phyloP scores from a whole-genome alignment of 2,113 vertebrate species.

The rabbit (Oryctolagus cuniculus) region DNA sequence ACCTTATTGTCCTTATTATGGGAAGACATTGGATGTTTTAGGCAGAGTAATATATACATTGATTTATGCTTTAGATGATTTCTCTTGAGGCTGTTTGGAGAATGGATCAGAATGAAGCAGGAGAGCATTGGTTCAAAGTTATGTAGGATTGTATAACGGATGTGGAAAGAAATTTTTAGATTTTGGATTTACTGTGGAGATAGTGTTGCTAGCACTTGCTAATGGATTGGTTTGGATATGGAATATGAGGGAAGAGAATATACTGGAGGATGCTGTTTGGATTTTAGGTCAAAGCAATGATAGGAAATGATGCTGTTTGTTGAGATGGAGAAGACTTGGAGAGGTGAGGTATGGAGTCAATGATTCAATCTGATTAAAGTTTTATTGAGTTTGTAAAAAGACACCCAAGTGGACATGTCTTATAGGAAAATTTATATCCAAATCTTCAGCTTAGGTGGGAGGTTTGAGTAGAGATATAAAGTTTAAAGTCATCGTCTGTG shows the following conservation, averaged over 20 bases:
- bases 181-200: not conserved
- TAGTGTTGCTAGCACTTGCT: not conserved
- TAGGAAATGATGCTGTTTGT: not conserved
- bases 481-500: not conserved
- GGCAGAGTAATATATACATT: not conserved
- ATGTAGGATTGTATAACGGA: not conserved
- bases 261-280: not conserved
- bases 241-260: too few species aligned
- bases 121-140: not conserved
- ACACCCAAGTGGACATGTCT: not conserved
- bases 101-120: not conserved
- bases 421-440: not conserved
- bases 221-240: not conserved
- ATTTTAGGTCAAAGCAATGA: not conserved
- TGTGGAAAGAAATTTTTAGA: not conserved
- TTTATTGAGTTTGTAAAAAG: not conserved
- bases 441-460: not conserved
- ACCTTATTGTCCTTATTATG: not conserved
- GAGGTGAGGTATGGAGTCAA: not conserved
- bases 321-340: not conserved
- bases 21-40: not conserved
- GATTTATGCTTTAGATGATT: not conserved
- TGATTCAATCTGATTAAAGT: not conserved
- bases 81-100: not conserved
- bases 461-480: not conserved